Evolutionary conservation across 2,113 vertebrate species (phyloP).

Genomic region (Nothobranchius kuhntae): DNA sequence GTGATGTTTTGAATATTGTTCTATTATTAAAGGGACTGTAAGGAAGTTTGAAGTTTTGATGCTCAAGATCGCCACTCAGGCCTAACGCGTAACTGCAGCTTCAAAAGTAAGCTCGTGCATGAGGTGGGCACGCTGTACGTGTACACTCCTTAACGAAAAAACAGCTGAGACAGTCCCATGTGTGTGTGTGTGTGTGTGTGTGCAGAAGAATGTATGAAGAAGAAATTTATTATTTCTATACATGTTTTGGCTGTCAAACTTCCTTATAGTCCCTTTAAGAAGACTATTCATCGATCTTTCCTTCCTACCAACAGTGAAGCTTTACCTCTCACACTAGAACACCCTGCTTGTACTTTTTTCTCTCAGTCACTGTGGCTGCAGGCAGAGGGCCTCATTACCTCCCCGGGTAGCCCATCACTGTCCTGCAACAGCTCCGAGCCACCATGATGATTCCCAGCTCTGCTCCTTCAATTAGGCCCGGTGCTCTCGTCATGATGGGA

Average conservation of each 20-base stretch:
- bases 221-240: too few species aligned
- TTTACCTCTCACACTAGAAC: constrained; percentile 9
- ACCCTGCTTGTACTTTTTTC: constrained; percentile 24
- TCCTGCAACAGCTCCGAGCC: constrained; percentile 70
- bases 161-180: too few species aligned
- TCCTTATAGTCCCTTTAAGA: background rate
- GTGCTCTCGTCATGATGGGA: constrained; percentile 67
- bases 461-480: constrained; percentile 38
- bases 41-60: too few species aligned
- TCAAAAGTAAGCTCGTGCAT: too few species aligned
- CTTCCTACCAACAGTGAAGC: background rate
- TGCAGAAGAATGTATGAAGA: too few species aligned
- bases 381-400: constrained; percentile 68
- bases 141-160: too few species aligned
- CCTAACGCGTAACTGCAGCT: too few species aligned
- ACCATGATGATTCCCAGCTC: constrained; percentile 38
- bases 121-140: too few species aligned
- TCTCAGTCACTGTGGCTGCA: constrained; percentile 46
- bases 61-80: too few species aligned
- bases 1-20: constrained; percentile 26
- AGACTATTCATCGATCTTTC: background rate
- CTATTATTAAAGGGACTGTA: too few species aligned
- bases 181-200: too few species aligned
- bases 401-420: constrained; percentile 52
- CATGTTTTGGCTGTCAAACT: too few species aligned